These are phyloP conservation scores for Salvator merianae DNA, from an alignment of 2,113 vertebrate genomes.

Conservation along the genomic window DNA sequence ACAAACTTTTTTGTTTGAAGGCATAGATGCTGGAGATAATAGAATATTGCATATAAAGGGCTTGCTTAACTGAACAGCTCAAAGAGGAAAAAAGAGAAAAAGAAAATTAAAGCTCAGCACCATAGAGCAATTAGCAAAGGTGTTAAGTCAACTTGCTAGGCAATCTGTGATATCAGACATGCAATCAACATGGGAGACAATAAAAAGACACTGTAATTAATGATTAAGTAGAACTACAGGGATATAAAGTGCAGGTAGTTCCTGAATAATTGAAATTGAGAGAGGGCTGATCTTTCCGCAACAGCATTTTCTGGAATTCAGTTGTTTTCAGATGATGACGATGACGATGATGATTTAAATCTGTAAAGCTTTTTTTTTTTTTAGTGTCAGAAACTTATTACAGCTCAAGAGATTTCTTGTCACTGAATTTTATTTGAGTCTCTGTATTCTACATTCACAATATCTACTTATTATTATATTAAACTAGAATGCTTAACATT, in stretches of 20 bases:
- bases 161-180: constrained; percentile 51
- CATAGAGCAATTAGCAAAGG: constrained; percentile 63
- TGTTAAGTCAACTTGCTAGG: constrained; percentile 59
- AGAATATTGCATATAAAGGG: constrained; percentile 9
- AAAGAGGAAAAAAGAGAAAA: constrained; percentile 3
- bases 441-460: not conserved
- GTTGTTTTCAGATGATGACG: constrained; percentile 33
- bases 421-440: constrained; percentile 15
- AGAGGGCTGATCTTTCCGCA: constrained; percentile 51
- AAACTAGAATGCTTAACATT: not conserved
- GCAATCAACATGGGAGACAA: constrained; percentile 57
- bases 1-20: not conserved
- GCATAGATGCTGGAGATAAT: not conserved
- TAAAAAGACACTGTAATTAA: constrained; percentile 58
- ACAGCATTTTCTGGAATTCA: constrained; percentile 32
- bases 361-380: constrained; percentile 4
- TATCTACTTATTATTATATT: not conserved
- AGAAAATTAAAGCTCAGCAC: constrained; percentile 48
- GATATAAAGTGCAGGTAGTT: constrained; percentile 39
- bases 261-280: constrained; percentile 28
- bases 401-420: not conserved
- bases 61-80: constrained; percentile 21
- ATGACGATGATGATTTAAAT: not conserved
- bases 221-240: constrained; percentile 42
- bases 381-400: not conserved